Base-by-base conservation (phyloP, 2,113 vertebrate species). In the Neopipo cinnamomea region DNA sequence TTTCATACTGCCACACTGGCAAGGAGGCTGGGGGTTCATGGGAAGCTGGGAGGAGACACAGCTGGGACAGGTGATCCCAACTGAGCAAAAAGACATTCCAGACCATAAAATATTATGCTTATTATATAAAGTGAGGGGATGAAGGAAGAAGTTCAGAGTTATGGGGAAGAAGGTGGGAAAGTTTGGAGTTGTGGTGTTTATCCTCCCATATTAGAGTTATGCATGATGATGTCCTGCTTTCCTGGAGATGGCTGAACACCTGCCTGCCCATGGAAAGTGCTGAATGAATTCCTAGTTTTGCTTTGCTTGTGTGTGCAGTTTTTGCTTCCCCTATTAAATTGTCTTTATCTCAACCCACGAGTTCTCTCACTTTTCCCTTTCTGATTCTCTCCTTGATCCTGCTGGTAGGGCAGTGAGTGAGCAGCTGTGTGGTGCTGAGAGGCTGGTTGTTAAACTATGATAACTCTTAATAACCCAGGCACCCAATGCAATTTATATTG, bases 91-190 rank as follows among this genome's bases (percentile, higher is more conserved):
- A 14, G 5, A 70, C 49, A 27, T 41, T 70, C 25, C 18, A 35
- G n/a, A 49, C 12, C 1, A 0, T 35, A 3, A 25, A 14, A 61
- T 25, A 55, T 41, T 21, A 41, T 1, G 1, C 1, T 19, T 42
- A 14, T 8, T 30, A n/a, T 17, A 19, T 18, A 49, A 55, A 53
- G 30, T 31, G n/a, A 41, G 61, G 13, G 16, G 24, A 68, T 46
- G 11, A 52, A 46, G 6, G 14, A 63, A 41, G 37, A 41, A 28
- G 6, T 55, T 55, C 41, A 35, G 17, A 35, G n/a, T 35, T 83
- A 62, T 1, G 75, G 13, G 16, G 17, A 62, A 61, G 13, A 52
- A 53, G 9, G 16, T 3, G 46, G 9, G 4, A 21, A 41, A 41
- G 5, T 55, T 62, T 55, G 41, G 14, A 35, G n/a, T 41, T 83